Evolutionary conservation across 2,888 invertebrate genomes (phyloP), one percentile per base, ranked within the genome.

Genomic region (Tachystola acroxantha): DNA sequence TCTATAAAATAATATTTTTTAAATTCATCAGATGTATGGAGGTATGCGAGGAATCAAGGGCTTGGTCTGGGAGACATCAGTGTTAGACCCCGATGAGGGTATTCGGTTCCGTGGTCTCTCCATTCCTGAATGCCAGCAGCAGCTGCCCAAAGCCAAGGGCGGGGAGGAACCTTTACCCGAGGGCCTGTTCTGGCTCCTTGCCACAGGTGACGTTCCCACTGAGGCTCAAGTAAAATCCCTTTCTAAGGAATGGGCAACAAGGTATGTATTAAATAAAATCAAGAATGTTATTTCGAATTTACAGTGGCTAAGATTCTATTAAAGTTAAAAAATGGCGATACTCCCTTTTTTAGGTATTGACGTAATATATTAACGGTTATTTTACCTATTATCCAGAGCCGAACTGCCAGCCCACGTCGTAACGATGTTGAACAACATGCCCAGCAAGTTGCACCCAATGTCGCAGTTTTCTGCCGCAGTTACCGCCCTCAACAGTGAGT

Each of bases 11-110:
- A n/a, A n/a, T n/a, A n/a, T n/a, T n/a, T n/a, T n/a, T n/a, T n/a
- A n/a, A n/a, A n/a, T 27, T 33, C 25, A 6, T 10, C 66, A 93
- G 93, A 93, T 93, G 92, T 93, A 98, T 82, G 97, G 97, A 55
- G 98, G 98, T 34, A 98, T 98, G 98, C 89, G 98, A 64, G 96
- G 97, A 24, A 97, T 98, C 85, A 96, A 96, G 74, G 97, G 96
- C 48, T 87, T 98, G 42, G 95, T 98, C 1, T 96, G 96, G 82
- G 98, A 98, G 78, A 97, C 98, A 1, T 98, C 97, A 9, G 96
- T 97, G 19, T 87, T 98, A 51, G 98, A 98, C 72, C 91, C 97
- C 1, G 97, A 98, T 45, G 97, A 98, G 77, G 98, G 98, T 48
- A 98, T 98, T 78, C 89, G 96, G 46, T 98, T 98, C 90, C 92